Evolutionary conservation across 2,888 invertebrate genomes (phyloP), one percentile per base, ranked within the genome.

Genomic region (Acutogordius australiensis): DNA sequence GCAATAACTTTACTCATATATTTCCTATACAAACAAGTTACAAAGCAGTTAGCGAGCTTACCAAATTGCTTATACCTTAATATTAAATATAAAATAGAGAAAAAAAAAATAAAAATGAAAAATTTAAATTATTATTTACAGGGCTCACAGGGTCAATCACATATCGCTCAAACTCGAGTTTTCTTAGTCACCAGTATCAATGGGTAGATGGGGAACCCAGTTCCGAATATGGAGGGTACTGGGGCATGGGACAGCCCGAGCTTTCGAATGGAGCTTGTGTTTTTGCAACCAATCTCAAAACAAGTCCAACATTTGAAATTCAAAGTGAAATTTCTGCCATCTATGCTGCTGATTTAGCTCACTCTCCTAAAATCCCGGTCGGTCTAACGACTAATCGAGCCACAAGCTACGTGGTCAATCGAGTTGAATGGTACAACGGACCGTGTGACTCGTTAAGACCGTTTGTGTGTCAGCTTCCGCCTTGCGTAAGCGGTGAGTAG

Each of bases 381-480:
- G n/a, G n/a, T n/a, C 44, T n/a, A 8, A 37, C 44, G n/a, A 37
- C 44, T 37, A 37, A 37, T 37, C n/a, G n/a, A n/a, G 37, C 37
- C 8, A 37, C 8, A 13, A 18, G 37, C 37, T 37, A 37, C 37
- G 8, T 37, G 37, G 8, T 18, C 8, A 37, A 37, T 37, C 8
- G 8, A 8, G 18, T 37, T 37, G 61, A 84, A 62, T 91, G 91
- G 91, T 81, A 84, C 70, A 75, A 91, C 62, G 84, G 84, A 61
- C 86, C 87, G 30, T 91, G 91, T 71, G 90, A 90, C 75, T 81
- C 83, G 61, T 76, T 91, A 60, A 75, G 88, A 66, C 88, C 88
- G 28, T 91, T 91, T 72, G 82, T 90, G 79, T 91, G 91, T 70
- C 79, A 82, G 68, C 78, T 85, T 28, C 78, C 78, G 64, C 88